These are phyloP conservation scores for Pimpla rufipes DNA, from an alignment of 2,888 invertebrate genomes.

Conservation along the genomic window DNA sequence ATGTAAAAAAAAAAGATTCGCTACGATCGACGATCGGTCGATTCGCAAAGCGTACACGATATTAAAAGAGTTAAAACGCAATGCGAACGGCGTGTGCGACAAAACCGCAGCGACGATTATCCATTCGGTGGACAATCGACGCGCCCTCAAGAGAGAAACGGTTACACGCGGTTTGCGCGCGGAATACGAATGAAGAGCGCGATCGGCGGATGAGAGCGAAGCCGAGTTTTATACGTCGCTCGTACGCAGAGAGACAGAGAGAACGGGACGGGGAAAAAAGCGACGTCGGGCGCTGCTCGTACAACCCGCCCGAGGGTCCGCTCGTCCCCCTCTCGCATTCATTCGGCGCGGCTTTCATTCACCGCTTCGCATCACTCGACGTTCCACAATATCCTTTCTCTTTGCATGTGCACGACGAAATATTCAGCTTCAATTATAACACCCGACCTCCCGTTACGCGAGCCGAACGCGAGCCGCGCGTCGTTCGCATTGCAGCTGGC, in stretches of 20 bases:
- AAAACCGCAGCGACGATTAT: constrained; percentile 48
- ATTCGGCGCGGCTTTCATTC: constrained; percentile 63
- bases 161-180: constrained; percentile 71
- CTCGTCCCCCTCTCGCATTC: constrained; percentile 9
- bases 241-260: constrained; percentile 29
- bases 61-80: constrained; percentile 5
- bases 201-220: constrained; percentile 37
- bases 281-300: not conserved
- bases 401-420: constrained; percentile 11
- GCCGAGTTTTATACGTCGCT: not conserved
- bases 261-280: not conserved
- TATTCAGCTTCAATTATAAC: constrained; percentile 12
- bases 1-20: no score
- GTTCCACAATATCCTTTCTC: constrained; percentile 32
- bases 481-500: not conserved
- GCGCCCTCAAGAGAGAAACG: constrained; percentile 68
- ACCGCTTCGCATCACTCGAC: constrained; percentile 48
- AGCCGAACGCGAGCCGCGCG: constrained; percentile 8
- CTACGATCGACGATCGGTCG: not conserved
- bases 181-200: constrained; percentile 61
- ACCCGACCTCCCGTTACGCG: constrained; percentile 44
- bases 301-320: not conserved
- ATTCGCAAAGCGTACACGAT: constrained; percentile 19
- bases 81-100: constrained; percentile 25
- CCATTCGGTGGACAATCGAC: constrained; percentile 55